These are phyloP conservation scores for Agapornis roseicollis DNA, from an alignment of 2,113 vertebrate species.

Conservation along the genomic window DNA sequence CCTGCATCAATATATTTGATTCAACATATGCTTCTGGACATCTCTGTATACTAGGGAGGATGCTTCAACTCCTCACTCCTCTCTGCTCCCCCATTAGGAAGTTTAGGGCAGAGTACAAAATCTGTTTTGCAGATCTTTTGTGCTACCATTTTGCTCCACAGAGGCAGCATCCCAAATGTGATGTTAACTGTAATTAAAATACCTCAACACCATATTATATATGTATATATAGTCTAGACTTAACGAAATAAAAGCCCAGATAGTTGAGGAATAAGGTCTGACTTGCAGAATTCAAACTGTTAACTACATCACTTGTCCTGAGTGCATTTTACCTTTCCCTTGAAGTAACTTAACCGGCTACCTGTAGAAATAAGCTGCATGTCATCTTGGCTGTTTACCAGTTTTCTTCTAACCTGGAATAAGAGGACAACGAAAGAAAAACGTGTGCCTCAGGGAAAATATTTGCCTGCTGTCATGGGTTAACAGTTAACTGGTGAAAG, in stretches of 20 bases:
- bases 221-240: background rate
- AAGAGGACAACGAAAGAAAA: background rate
- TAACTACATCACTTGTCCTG: background rate
- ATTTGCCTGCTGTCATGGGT: background rate
- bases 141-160: background rate
- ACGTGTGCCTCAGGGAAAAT: background rate
- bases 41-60: background rate
- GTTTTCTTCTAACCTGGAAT: background rate
- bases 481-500: slow-evolving; percentile 38
- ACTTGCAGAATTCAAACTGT: background rate
- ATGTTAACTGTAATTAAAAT: background rate
- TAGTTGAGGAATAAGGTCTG: background rate
- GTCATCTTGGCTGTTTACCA: background rate
- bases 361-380: background rate
- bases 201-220: no score
- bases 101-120: background rate
- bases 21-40: background rate
- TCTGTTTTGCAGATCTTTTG: background rate
- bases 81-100: background rate
- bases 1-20: background rate
- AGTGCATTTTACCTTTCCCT: background rate
- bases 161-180: no score
- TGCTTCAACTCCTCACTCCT: background rate
- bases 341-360: background rate
- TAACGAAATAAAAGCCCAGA: background rate